Evolutionary conservation across 2,797 vertebrate species (phyloP), one percentile per base, ranked within the genome.

Genomic region (Danio albolineatus): DNA sequence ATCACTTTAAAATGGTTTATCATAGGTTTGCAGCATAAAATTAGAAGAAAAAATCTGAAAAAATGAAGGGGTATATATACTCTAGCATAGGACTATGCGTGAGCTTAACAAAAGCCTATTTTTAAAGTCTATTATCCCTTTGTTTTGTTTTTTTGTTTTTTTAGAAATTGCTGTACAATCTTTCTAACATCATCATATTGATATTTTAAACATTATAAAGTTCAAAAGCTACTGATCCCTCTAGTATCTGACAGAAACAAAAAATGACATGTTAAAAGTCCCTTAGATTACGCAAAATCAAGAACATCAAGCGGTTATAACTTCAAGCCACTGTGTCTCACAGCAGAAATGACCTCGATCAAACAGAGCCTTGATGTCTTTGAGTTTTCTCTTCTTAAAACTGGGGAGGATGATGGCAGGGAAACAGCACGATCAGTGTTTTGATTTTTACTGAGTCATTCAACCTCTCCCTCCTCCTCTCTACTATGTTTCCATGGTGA

Each of bases 321-420:
- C 83, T 77, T 67, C 49, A 62, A 21, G 43, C 78, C 61, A 53
- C 49, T 73, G 46, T 13, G 44, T 56, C 39, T 51, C 60, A 44
- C 73, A 81, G 81, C 71, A 76, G 51, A 65, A 76, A 60, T 76
- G 72, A 83, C 81, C 76, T 80, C 59, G 21, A 81, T 84, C 67
- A 83, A 56, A 51, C 46, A 65, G 38, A 71, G 65, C 57, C 41
- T 73, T 61, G 10, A 49, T 43, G 10, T 69, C 65, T 28, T 75
- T 43, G 28, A 64, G 60, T 16, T 80, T 57, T 67, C 28, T 7
- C 69, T 70, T 60, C 39, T 19, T 39, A 53, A 46, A 71, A 60
- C 14, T 9, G 44, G 10, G 44, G n/a, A 62, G 57, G n/a, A 38
- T 51, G 14, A 60, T 67, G 43, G 21, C 2, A 38, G n/a, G 60